These are phyloP conservation scores for Eupithecia subumbrata DNA, from an alignment of 2,888 invertebrate genomes.

Conservation along the genomic window DNA sequence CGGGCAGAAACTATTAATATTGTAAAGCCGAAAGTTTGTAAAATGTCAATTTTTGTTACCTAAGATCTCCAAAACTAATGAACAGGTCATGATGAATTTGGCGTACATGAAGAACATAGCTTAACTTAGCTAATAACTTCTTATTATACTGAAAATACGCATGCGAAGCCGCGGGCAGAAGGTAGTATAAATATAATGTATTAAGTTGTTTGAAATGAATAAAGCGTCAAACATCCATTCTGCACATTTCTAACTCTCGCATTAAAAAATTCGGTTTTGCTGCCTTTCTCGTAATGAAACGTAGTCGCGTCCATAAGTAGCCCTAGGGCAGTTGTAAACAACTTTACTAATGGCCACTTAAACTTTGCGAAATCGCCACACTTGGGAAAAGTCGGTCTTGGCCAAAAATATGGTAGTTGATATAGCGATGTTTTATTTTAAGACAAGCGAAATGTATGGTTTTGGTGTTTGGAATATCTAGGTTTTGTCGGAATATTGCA, in stretches of 20 bases:
- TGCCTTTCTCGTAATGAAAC: slow-evolving; percentile 48
- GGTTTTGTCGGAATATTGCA: not conserved
- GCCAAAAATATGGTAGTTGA: slow-evolving; percentile 44
- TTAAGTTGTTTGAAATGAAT: too few species aligned
- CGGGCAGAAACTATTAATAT: too few species aligned
- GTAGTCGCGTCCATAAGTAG: slow-evolving; percentile 47
- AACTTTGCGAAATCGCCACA: slow-evolving; percentile 69
- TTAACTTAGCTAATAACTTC: too few species aligned
- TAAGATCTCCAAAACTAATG: too few species aligned
- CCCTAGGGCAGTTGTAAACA: slow-evolving; percentile 71
- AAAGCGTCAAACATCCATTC: not conserved
- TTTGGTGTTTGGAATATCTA: not conserved
- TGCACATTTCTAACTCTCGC: not conserved
- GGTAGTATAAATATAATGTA: too few species aligned
- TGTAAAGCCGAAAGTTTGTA: too few species aligned
- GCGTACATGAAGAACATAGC: too few species aligned
- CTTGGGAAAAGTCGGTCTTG: slow-evolving; percentile 53
- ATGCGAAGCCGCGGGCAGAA: too few species aligned
- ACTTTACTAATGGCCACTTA: slow-evolving; percentile 75
- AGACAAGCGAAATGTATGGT: not conserved
- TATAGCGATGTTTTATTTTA: slow-evolving; percentile 33
- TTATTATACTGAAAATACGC: too few species aligned
- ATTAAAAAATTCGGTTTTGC: slow-evolving; percentile 43
- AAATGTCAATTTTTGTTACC: too few species aligned
- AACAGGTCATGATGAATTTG: too few species aligned